Conservation (phyloP, 2,113 vertebrate species). For the Caranx melampygus region DNA sequence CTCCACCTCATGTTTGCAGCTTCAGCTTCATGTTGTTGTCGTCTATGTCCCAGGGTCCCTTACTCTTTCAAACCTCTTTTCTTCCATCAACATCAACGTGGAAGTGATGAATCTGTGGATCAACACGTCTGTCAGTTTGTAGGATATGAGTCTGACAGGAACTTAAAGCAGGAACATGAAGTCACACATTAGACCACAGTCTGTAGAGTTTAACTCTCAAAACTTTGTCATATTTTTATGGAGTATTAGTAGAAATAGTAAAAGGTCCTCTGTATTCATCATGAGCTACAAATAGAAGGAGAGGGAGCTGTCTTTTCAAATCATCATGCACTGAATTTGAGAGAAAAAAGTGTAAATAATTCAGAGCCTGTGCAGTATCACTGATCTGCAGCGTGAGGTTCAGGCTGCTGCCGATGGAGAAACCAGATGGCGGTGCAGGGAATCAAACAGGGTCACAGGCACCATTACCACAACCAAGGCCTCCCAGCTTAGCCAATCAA, state of each 20-base stretch:
- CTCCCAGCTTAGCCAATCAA: constrained; percentile 45
- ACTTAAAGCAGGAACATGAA: not conserved
- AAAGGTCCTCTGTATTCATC: not conserved
- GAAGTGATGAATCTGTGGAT: too few relatives aligned
- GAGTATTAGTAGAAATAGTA: not conserved
- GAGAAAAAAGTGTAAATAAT: not conserved
- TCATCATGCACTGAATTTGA: not conserved
- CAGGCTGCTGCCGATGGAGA: not conserved
- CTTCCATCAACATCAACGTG: too few relatives aligned
- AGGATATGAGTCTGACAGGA: too few relatives aligned
- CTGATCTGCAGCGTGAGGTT: not conserved
- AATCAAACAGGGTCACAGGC: constrained; percentile 55
- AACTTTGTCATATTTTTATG: not conserved
- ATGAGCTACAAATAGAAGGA: not conserved
- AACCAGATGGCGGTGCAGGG: constrained; percentile 6
- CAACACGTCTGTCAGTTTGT: too few relatives aligned
- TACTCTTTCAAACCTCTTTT: too few relatives aligned
- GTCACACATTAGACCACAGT: too few relatives aligned
- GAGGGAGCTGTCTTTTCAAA: not conserved
- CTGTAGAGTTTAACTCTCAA: not conserved
- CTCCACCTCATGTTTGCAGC: too few relatives aligned
- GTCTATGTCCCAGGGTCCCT: too few relatives aligned
- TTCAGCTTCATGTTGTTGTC: too few relatives aligned
- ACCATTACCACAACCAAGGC: constrained; percentile 44
- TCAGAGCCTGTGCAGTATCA: not conserved